phyloP scores from a whole-genome alignment of 2,888 invertebrate genomes.

The Heliconius hortense region DNA sequence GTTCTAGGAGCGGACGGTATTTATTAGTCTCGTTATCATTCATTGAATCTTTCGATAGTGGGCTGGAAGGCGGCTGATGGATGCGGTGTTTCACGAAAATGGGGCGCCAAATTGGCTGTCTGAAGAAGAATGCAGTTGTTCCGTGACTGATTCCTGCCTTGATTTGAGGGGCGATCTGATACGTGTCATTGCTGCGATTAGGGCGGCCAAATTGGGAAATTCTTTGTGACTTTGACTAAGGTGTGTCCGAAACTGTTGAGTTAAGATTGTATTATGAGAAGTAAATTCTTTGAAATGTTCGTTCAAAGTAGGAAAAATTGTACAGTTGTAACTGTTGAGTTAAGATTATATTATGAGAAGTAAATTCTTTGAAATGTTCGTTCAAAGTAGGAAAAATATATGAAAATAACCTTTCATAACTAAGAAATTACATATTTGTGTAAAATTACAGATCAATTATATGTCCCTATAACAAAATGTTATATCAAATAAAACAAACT shows the following conservation, averaged over 20 bases:
- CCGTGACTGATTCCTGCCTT: conserved; percentile 69
- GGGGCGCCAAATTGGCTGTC: conserved; percentile 78
- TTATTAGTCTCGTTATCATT: conserved; percentile 82
- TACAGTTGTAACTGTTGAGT: conserved; percentile 1
- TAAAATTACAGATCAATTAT: background rate
- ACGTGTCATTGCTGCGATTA: conserved; percentile 70
- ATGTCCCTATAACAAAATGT: background rate
- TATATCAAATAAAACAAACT: background rate
- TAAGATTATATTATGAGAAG: background rate
- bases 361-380: background rate
- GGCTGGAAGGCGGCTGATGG: conserved; percentile 59
- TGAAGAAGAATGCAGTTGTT: conserved; percentile 74
- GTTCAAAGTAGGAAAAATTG: background rate
- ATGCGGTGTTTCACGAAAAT: conserved; percentile 76
- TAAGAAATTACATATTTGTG: background rate
- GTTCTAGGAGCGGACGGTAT: conserved; percentile 77
- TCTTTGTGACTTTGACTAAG: conserved; percentile 48
- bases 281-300: background rate
- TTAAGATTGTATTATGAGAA: conserved; percentile 2
- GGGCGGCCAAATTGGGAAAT: conserved; percentile 72
- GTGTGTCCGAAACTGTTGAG: conserved; percentile 20
- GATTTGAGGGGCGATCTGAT: conserved; percentile 58
- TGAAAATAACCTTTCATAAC: background rate
- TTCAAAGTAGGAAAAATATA: background rate
- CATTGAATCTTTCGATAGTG: conserved; percentile 70